Percentiles rank a stretch among this genome's conserved stretches.
Conservation (phyloP, 1,140 invertebrate species). For the Meteorus sp. region DNA sequence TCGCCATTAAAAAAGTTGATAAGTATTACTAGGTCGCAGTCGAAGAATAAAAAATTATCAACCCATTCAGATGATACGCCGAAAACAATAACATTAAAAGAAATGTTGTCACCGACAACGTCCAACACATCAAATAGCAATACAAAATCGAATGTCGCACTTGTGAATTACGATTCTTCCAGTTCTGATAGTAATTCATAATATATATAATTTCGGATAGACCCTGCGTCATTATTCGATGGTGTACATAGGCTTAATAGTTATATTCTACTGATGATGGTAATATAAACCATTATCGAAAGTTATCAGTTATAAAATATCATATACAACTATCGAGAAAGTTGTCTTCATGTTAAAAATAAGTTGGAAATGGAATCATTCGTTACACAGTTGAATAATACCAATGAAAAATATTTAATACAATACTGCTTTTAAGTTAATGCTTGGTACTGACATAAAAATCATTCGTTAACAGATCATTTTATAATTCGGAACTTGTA, state of each 20-base stretch:
- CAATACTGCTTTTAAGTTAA: no score
- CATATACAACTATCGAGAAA: background rate
- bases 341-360: no score
- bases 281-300: no score
- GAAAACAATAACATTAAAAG: slow-evolving; percentile 26
- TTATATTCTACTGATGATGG: no score
- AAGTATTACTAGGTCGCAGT: slow-evolving; percentile 41
- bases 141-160: slow-evolving; percentile 26
- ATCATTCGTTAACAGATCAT: no score
- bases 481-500: no score
- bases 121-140: slow-evolving; percentile 31
- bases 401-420: background rate
- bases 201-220: slow-evolving; percentile 20
- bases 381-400: no score
- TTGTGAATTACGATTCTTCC: slow-evolving; percentile 53
- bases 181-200: slow-evolving; percentile 54
- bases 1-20: slow-evolving; percentile 43
- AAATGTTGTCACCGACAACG: background rate
- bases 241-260: no score
- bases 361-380: no score
- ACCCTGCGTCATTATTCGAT: background rate
- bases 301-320: no score
- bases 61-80: background rate
- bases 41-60: slow-evolving; percentile 33
- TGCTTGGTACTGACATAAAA: no score